Percentiles rank a stretch among this genome's conserved stretches.
phyloP scores from a whole-genome alignment of 2,888 invertebrate genomes.

The Heliconius ismenius region DNA sequence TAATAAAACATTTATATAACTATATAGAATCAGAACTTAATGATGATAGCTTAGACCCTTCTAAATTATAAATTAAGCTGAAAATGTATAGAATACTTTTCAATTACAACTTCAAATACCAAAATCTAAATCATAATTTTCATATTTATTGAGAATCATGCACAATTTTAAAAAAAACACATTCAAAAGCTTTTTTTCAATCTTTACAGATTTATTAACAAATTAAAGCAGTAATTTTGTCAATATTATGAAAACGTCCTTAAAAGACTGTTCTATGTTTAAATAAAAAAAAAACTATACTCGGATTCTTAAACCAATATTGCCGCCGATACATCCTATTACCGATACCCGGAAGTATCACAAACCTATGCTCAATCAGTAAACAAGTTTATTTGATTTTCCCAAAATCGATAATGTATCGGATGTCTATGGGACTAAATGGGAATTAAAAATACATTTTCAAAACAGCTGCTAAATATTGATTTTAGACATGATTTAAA shows the following conservation, averaged over 20 bases:
- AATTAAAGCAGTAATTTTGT: not conserved
- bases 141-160: not conserved
- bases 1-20: not conserved
- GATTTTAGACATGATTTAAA: not conserved
- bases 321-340: constrained; percentile 23
- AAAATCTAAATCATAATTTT: not conserved
- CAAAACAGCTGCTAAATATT: constrained; percentile 16
- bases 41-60: not conserved
- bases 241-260: not conserved
- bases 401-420: constrained; percentile 33
- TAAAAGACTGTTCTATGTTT: not conserved
- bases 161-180: not conserved
- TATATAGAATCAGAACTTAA: not conserved
- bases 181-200: not conserved
- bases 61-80: not conserved
- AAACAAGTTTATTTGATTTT: constrained; percentile 28
- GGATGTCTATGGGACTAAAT: constrained; percentile 13
- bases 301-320: constrained; percentile 8
- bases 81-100: not conserved
- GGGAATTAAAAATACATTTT: constrained; percentile 26
- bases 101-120: not conserved
- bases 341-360: constrained; percentile 39
- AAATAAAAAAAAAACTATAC: not conserved
- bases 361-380: constrained; percentile 33
- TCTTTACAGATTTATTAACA: not conserved